phyloP scores from a whole-genome alignment of 2,888 invertebrate species.

The Ophonus ardosiacus region DNA sequence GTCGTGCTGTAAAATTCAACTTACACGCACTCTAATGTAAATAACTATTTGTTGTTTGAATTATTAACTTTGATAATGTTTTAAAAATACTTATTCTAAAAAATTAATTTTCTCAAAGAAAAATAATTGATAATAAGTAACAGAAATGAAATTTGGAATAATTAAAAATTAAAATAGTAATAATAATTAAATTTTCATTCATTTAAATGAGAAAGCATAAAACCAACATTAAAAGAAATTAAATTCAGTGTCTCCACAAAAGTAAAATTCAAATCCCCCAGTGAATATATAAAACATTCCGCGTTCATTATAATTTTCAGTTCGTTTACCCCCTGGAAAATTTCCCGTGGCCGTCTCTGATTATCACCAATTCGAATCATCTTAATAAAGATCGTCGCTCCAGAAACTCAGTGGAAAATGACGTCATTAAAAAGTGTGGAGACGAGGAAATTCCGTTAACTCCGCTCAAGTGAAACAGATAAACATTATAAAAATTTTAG shows the following conservation, averaged over 20 bases:
- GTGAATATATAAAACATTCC: slow-evolving; percentile 23
- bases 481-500: slow-evolving; percentile 60
- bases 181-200: slow-evolving; percentile 36
- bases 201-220: slow-evolving; percentile 12
- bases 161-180: slow-evolving; percentile 27
- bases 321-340: slow-evolving; percentile 49
- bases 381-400: slow-evolving; percentile 57
- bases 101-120: background rate
- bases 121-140: background rate
- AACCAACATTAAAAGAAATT: slow-evolving; percentile 18
- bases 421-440: slow-evolving; percentile 55
- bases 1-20: no score
- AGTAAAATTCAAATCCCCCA: slow-evolving; percentile 1
- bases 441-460: slow-evolving; percentile 50
- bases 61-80: no score
- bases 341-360: slow-evolving; percentile 43
- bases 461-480: slow-evolving; percentile 55
- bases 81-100: background rate
- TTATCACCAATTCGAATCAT: slow-evolving; percentile 59
- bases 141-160: slow-evolving; percentile 13
- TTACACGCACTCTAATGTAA: no score
- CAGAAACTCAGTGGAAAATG: slow-evolving; percentile 53
- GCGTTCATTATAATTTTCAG: slow-evolving; percentile 54
- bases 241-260: background rate
- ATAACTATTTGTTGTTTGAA: no score